Percentiles rank a stretch among this genome's conserved stretches.
phyloP scores from a whole-genome alignment of 2,888 invertebrate genomes.

The Bimastos eiseni region DNA sequence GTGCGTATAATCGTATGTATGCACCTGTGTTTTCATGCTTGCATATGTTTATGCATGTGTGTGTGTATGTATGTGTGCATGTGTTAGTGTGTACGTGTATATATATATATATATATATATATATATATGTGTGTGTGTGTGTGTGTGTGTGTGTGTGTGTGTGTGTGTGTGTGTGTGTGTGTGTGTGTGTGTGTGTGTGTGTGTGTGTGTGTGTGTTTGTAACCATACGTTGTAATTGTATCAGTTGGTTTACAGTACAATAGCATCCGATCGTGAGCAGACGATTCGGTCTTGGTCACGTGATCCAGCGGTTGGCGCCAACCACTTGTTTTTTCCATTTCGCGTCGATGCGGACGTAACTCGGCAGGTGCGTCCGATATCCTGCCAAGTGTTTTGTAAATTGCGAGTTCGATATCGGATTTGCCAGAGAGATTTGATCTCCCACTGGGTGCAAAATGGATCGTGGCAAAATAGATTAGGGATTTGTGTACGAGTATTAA shows the following conservation, averaged over 20 bases:
- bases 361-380: background rate
- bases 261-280: background rate
- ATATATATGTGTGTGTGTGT: background rate
- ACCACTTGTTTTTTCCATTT: conserved; percentile 1
- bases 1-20: too few relatives aligned
- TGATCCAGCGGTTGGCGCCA: background rate
- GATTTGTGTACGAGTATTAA: background rate
- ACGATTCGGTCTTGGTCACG: background rate
- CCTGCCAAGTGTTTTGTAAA: background rate
- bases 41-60: too few relatives aligned
- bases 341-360: background rate
- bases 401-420: background rate
- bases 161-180: background rate
- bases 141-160: background rate
- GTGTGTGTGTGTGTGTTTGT: background rate
- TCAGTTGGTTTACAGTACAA: conserved; percentile 1
- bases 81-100: too few relatives aligned
- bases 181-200: background rate
- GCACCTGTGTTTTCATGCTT: too few relatives aligned
- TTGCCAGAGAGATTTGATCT: background rate
- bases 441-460: background rate
- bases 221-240: background rate
- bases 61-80: too few relatives aligned
- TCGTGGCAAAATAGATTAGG: background rate
- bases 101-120: too few relatives aligned